These are phyloP conservation scores for Ibidorhyncha struthersii DNA, from an alignment of 2,113 vertebrate species.

Conservation along the genomic window DNA sequence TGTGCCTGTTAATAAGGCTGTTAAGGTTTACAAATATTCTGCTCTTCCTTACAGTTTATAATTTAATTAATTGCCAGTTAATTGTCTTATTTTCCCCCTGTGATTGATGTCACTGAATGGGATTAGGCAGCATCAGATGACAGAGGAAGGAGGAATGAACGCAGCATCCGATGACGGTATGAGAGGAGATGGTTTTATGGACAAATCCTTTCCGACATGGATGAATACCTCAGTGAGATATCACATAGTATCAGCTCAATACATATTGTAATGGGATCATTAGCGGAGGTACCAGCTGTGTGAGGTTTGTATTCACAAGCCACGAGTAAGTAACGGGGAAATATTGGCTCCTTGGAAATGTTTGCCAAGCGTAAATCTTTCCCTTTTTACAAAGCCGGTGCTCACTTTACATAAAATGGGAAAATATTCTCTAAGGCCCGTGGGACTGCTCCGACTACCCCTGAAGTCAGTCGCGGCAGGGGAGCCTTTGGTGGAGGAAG, in stretches of 20 bases:
- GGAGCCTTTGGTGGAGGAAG: background rate
- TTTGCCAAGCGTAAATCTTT: constrained; percentile 54
- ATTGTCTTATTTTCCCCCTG: constrained; percentile 66
- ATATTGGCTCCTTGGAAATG: constrained; percentile 52
- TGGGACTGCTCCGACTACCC: background rate
- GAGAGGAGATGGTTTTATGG: constrained; percentile 61
- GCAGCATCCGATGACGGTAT: background rate
- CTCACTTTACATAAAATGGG: constrained; percentile 24
- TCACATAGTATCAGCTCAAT: constrained; percentile 55
- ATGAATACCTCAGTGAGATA: constrained; percentile 64
- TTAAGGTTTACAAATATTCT: constrained; percentile 51
- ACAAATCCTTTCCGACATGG: constrained; percentile 72
- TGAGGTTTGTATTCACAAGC: constrained; percentile 63
- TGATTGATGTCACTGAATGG: constrained; percentile 66
- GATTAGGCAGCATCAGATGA: constrained; percentile 64
- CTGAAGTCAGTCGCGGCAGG: background rate
- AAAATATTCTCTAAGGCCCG: background rate
- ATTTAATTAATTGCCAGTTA: constrained; percentile 69
- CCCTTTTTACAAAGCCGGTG: constrained; percentile 15
- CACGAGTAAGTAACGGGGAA: constrained; percentile 31
- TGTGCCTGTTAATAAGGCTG: constrained; percentile 31
- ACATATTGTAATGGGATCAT: constrained; percentile 66
- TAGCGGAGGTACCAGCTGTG: constrained; percentile 58
- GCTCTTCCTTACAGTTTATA: constrained; percentile 55
- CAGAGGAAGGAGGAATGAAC: constrained; percentile 40